phyloP scores from a whole-genome alignment of 2,888 invertebrate species.

The Ceramica pisi region DNA sequence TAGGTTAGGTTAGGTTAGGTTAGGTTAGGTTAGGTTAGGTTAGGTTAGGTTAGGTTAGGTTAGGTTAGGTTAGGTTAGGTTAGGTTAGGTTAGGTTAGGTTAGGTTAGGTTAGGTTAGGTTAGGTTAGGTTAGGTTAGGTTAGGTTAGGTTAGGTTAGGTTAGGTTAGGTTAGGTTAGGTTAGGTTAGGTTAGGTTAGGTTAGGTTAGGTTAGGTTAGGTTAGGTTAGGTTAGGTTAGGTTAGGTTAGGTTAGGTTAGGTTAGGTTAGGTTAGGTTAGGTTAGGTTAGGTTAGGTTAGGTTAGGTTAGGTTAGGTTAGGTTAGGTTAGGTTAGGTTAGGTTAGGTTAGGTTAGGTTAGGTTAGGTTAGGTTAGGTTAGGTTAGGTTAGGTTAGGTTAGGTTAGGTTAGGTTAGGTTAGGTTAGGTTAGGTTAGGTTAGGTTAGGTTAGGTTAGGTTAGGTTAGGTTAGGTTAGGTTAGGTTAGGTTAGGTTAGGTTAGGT shows the following conservation, averaged over 20 bases:
- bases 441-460: conserved; percentile 46
- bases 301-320: conserved; percentile 3
- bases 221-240: conserved; percentile 4
- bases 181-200: conserved; percentile 7
- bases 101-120: conserved; percentile 10
- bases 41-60: conserved; percentile 3
- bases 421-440: conserved; percentile 51
- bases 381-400: conserved; percentile 6
- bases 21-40: conserved; percentile 4
- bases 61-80: conserved; percentile 3
- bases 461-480: conserved; percentile 48
- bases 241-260: conserved; percentile 4
- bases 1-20: conserved; percentile 9
- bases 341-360: not conserved
- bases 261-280: conserved; percentile 6
- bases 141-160: not conserved
- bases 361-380: conserved; percentile 6
- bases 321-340: conserved; percentile 4
- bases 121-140: conserved; percentile 6
- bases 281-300: not conserved
- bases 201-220: not conserved
- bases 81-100: conserved; percentile 6
- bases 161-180: conserved; percentile 8
- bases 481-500: conserved; percentile 32
- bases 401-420: conserved; percentile 37